Conservation (phyloP, 2,888 invertebrate species). For the Physocephala rufipes region DNA sequence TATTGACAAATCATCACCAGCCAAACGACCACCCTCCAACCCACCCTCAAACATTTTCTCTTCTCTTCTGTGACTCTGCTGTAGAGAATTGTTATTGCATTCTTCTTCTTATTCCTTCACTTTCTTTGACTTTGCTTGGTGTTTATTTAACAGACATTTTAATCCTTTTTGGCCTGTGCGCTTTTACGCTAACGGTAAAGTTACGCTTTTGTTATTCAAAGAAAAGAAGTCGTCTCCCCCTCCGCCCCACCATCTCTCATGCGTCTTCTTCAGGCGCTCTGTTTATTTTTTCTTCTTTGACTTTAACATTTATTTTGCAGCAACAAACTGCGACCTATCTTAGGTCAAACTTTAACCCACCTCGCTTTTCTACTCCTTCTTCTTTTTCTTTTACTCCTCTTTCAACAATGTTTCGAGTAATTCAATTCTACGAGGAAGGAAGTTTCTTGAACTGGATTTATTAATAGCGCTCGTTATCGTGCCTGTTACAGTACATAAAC, state of each 20-base stretch:
- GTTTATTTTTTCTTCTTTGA: constrained; percentile 29
- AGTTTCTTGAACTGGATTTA: constrained; percentile 52
- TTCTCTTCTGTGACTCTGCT: neutral
- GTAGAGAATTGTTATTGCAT: constrained; percentile 16
- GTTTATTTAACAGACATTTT: too few species aligned
- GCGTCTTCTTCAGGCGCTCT: neutral
- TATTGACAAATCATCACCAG: constrained; percentile 59
- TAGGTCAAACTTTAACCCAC: neutral
- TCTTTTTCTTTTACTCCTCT: too few species aligned
- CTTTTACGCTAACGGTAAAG: too few species aligned
- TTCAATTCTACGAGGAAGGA: neutral
- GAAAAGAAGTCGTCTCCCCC: too few species aligned
- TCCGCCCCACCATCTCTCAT: constrained; percentile 9
- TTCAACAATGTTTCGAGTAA: neutral
- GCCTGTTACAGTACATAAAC: constrained; percentile 65
- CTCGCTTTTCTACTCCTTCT: too few species aligned
- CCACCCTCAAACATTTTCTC: constrained; percentile 5
- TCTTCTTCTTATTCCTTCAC: constrained; percentile 29
- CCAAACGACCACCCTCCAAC: constrained; percentile 23
- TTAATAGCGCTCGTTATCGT: constrained; percentile 65
- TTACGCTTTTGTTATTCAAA: neutral
- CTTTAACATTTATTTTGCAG: constrained; percentile 38
- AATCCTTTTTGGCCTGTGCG: too few species aligned
- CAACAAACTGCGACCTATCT: too few species aligned
- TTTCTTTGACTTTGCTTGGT: neutral